phyloP scores from a whole-genome alignment of 2,113 vertebrate species.

The Paratilapia polleni region DNA sequence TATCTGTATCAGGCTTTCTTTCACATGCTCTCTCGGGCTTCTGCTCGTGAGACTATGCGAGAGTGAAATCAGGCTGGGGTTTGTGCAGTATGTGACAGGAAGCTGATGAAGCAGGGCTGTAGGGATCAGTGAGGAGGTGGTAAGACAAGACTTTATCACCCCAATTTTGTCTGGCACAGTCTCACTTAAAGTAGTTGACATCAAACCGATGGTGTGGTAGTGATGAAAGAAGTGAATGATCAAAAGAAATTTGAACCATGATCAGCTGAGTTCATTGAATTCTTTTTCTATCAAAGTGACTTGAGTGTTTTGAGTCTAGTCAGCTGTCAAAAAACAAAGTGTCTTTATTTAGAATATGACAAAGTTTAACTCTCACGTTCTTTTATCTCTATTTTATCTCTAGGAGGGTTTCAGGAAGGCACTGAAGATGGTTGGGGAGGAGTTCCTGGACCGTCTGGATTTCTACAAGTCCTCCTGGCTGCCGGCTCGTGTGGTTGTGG shows the following conservation, averaged over 20 bases:
- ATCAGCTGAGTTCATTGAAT: not conserved
- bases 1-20: not conserved
- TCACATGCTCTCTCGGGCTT: constrained; percentile 8
- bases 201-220: not conserved
- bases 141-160: not conserved
- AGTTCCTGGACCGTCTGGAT: constrained; percentile 89
- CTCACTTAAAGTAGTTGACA: not conserved
- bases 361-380: not conserved
- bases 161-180: not conserved
- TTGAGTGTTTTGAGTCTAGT: not conserved
- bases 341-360: not conserved
- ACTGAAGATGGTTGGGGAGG: constrained; percentile 85
- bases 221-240: not conserved
- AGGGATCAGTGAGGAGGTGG: not conserved
- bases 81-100: not conserved
- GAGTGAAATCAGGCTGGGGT: not conserved
- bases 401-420: constrained; percentile 89
- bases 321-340: not conserved
- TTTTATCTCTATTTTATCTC: not conserved
- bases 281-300: not conserved
- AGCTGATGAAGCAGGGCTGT: not conserved
- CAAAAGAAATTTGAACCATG: not conserved
- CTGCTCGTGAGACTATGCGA: not conserved
- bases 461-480: constrained; percentile 89
- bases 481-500: constrained; percentile 88